Percentiles rank a stretch among this genome's conserved stretches.
Evolutionary conservation across 2,797 vertebrate genomes (phyloP).

Genomic region (Oceanodroma leucorhoa): DNA sequence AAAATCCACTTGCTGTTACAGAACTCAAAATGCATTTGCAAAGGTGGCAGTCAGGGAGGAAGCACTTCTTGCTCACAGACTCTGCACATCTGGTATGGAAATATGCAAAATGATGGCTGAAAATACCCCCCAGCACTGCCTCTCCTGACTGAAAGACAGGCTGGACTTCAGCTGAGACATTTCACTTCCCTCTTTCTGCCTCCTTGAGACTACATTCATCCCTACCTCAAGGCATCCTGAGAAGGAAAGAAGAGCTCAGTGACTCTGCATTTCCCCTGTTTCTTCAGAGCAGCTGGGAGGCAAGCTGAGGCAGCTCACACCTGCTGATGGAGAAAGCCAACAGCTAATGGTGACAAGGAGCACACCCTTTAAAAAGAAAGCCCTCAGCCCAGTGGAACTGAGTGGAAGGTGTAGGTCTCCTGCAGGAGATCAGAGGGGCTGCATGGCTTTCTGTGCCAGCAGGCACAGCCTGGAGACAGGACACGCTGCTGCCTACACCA

Average conservation of each 20-base stretch:
- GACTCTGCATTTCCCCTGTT: not conserved
- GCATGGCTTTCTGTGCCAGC: not conserved
- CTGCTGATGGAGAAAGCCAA: not conserved
- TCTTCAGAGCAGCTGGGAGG: not conserved
- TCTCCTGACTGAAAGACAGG: not conserved
- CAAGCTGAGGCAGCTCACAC: not conserved
- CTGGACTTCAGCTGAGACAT: not conserved
- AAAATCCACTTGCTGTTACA: not conserved
- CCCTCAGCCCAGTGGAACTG: not conserved
- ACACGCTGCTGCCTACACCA: not conserved
- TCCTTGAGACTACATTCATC: not conserved
- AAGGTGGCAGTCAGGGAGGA: not conserved
- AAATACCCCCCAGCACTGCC: not conserved
- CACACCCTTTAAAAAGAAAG: not conserved
- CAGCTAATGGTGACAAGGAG: not conserved
- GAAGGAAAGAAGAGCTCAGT: not conserved
- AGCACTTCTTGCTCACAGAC: not conserved
- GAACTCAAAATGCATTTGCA: not conserved
- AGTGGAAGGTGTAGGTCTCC: not conserved
- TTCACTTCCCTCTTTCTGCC: not conserved
- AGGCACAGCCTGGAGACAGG: not conserved
- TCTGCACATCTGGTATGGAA: not conserved
- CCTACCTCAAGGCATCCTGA: not conserved
- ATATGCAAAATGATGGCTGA: not conserved
- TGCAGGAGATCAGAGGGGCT: not conserved